Percentiles rank a stretch among this genome's conserved stretches.
phyloP scores from a whole-genome alignment of 92 coral and sea anemone species.

The Epizoanthus fatuus region DNA sequence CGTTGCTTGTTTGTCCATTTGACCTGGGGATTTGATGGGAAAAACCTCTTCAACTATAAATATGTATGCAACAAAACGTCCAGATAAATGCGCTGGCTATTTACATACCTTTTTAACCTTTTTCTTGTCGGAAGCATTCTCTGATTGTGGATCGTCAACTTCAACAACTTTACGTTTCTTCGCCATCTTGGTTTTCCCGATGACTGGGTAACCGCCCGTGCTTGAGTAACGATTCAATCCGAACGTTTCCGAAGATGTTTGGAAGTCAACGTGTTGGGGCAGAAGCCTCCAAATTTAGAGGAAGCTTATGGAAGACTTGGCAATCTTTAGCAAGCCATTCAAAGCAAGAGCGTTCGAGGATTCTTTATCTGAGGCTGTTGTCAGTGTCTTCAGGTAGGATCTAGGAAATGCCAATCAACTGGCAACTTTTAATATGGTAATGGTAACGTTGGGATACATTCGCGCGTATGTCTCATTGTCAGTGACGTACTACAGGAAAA shows the following conservation, averaged over 20 bases:
- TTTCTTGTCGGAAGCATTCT: not conserved
- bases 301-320: not conserved
- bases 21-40: constrained; percentile 46
- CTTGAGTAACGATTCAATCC: constrained; percentile 11
- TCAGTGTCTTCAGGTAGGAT: constrained; percentile 9
- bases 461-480: no score
- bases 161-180: constrained; percentile 24
- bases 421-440: no score
- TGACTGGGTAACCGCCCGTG: constrained; percentile 31
- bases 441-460: no score
- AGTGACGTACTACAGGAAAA: no score
- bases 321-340: not conserved
- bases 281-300: constrained; percentile 5
- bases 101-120: constrained; percentile 2
- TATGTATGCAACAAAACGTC: not conserved
- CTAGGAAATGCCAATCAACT: not conserved
- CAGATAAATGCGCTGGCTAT: no score
- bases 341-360: not conserved
- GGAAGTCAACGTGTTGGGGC: not conserved
- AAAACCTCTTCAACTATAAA: no score
- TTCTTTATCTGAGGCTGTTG: not conserved
- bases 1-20: constrained; percentile 99
- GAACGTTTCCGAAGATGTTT: constrained; percentile 36
- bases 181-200: constrained; percentile 33
- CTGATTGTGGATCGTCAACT: not conserved